These are phyloP conservation scores for Megalurothrips usitatus DNA, from an alignment of 2,888 invertebrate genomes.

Conservation along the genomic window DNA sequence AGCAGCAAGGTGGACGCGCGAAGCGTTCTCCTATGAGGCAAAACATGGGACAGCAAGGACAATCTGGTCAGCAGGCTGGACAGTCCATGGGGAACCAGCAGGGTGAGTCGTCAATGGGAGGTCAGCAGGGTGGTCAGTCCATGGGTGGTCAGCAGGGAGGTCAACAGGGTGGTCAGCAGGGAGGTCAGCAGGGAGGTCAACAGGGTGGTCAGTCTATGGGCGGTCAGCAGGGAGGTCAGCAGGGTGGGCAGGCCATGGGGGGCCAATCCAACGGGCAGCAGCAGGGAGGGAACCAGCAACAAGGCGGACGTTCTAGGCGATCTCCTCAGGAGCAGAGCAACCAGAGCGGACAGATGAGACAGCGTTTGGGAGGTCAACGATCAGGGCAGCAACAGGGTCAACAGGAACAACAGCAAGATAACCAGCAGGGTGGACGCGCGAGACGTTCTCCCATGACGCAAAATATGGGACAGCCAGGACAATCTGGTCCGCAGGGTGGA, in stretches of 20 bases:
- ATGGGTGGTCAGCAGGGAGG: neutral
- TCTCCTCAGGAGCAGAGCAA: neutral
- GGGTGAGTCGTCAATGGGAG: neutral
- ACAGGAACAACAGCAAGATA: neutral
- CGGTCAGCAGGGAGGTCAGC: neutral
- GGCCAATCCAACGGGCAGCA: neutral
- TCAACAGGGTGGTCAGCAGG: neutral
- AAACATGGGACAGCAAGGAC: neutral
- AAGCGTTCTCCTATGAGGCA: neutral
- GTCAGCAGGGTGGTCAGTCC: neutral
- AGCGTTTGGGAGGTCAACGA: neutral
- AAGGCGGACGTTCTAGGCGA: neutral
- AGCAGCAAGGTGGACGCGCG: neutral
- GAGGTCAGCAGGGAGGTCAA: neutral
- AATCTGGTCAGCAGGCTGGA: neutral
- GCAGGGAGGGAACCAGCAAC: neutral
- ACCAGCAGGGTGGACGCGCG: neutral
- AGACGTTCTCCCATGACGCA: neutral
- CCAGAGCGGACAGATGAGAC: neutral
- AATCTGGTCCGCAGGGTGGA: neutral
- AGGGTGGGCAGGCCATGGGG: neutral
- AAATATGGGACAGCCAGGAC: neutral
- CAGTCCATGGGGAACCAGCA: neutral
- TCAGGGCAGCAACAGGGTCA: neutral
- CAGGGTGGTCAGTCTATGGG: neutral